A percentile compares a stretch with the other conserved stretches of the same genome.
Conservation (phyloP, 2,113 vertebrate genomes). For the Bombycilla garrulus region DNA sequence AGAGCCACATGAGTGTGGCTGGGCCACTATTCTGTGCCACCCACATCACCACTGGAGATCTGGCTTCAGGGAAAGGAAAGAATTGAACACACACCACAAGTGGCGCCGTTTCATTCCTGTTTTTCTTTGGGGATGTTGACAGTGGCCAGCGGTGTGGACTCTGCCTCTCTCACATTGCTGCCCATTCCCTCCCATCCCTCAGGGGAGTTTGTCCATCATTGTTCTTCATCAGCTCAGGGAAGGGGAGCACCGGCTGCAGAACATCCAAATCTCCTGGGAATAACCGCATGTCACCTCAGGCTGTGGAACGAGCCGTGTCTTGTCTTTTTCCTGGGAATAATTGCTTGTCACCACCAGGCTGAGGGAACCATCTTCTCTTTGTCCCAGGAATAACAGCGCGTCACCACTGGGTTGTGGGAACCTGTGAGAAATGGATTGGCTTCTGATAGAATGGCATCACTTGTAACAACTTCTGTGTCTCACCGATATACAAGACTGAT, state of each 20-base stretch:
- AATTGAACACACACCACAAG: background rate
- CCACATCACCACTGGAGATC: background rate
- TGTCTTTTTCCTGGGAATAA: background rate
- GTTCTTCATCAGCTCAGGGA: background rate
- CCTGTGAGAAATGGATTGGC: too few species aligned
- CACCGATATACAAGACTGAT: too few species aligned
- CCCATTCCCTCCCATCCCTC: too few species aligned
- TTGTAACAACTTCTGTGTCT: too few species aligned
- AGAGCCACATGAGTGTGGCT: accelerated
- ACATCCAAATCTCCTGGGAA: background rate
- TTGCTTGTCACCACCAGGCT: too few species aligned
- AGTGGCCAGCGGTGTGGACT: background rate
- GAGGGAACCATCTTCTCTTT: too few species aligned
- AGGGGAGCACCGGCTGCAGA: background rate
- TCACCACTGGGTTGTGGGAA: background rate
- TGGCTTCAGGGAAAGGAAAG: too few species aligned
- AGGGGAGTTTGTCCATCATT: background rate
- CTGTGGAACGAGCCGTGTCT: too few species aligned
- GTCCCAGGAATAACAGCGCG: too few species aligned
- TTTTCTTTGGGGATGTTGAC: accelerated
- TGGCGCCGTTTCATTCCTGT: accelerated
- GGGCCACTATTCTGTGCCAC: background rate
- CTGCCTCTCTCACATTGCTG: accelerated
- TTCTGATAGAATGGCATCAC: too few species aligned
- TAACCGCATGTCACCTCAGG: accelerated